Percentiles rank a stretch among this genome's conserved stretches.
These are phyloP conservation scores for Stenodera caucasica DNA, from an alignment of 2,888 invertebrate genomes.

Conservation along the genomic window DNA sequence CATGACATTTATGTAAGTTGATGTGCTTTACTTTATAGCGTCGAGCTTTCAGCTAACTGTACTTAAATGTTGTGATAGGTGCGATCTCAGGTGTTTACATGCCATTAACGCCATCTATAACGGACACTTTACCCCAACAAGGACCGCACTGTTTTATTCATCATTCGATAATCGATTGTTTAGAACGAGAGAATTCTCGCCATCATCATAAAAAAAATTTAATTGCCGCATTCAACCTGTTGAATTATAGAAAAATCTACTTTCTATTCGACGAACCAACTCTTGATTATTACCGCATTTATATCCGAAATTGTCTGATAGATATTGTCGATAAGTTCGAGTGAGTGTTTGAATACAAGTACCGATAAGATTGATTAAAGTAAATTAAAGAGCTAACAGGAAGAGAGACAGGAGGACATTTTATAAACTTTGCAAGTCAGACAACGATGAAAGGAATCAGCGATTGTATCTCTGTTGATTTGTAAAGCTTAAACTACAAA, in stretches of 20 bases:
- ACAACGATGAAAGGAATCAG: conserved; percentile 29
- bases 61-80: conserved; percentile 51
- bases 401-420: conserved; percentile 17
- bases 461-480: conserved; percentile 3
- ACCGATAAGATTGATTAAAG: conserved; percentile 47
- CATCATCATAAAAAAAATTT: too few relatives aligned
- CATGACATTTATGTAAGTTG: conserved; percentile 52
- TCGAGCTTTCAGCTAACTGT: conserved; percentile 49
- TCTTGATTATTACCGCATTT: not conserved
- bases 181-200: too few relatives aligned
- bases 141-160: conserved; percentile 3
- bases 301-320: conserved; percentile 15
- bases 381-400: conserved; percentile 42
- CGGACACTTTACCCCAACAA: conserved; percentile 12
- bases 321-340: conserved; percentile 22
- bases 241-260: too few relatives aligned
- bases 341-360: conserved; percentile 41
- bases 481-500: not conserved
- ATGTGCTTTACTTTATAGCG: conserved; percentile 52
- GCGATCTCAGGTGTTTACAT: conserved; percentile 53
- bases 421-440: conserved; percentile 36
- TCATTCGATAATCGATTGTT: conserved; percentile 3
- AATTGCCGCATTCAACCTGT: too few relatives aligned
- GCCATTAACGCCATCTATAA: conserved; percentile 52
- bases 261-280: not conserved